Percentiles rank a stretch among this genome's conserved stretches.
These are phyloP conservation scores for Jacana jacana DNA, from an alignment of 2,113 vertebrate genomes.

Conservation along the genomic window DNA sequence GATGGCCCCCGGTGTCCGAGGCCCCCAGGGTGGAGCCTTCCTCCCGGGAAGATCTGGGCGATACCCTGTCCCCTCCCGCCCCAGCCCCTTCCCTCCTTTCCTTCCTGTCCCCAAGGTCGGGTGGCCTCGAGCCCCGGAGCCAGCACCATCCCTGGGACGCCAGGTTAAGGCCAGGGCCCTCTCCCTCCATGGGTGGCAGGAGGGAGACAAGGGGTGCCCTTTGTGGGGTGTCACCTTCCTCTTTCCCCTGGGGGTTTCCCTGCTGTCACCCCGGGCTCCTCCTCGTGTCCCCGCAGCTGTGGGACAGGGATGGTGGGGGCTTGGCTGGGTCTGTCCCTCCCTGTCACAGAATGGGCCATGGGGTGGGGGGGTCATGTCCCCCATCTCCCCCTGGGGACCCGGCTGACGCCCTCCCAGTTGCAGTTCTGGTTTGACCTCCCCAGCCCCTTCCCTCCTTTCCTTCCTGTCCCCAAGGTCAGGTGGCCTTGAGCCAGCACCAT, in stretches of 20 bases:
- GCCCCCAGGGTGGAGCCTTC: background rate
- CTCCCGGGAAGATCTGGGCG: background rate
- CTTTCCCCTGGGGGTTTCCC: background rate
- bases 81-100: background rate
- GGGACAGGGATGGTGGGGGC: background rate
- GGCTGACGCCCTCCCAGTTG: background rate
- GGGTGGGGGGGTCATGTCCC: background rate
- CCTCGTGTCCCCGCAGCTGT: accelerated
- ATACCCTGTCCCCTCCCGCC: background rate
- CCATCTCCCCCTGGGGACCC: accelerated
- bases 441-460: background rate
- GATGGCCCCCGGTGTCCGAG: accelerated
- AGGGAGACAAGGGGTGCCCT: background rate
- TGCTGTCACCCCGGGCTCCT: background rate
- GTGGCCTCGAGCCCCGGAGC: background rate
- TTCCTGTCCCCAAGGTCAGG: background rate
- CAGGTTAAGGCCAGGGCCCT: background rate
- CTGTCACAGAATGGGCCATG: background rate
- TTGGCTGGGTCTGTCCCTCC: accelerated
- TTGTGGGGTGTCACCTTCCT: background rate
- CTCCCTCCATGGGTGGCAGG: background rate
- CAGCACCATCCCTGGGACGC: accelerated
- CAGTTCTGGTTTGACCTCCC: too few species aligned
- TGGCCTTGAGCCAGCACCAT: accelerated
- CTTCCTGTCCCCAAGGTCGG: background rate